A percentile compares a stretch with the other conserved stretches of the same genome.
These are phyloP conservation scores for Lycaena phlaeas DNA, from an alignment of 2,888 invertebrate species.

Conservation along the genomic window DNA sequence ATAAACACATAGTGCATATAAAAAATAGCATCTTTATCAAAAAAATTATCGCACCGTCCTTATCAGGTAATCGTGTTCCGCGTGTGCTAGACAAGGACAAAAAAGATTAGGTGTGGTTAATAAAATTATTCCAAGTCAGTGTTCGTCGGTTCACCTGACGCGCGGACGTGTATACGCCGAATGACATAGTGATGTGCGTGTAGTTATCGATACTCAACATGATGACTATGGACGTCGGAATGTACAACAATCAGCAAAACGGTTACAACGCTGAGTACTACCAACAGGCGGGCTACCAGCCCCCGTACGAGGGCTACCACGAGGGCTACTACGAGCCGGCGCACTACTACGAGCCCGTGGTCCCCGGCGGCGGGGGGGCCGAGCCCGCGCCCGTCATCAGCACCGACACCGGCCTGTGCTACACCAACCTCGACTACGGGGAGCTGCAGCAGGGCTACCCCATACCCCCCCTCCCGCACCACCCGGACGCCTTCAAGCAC, in stretches of 20 bases:
- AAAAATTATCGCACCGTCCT: conserved; percentile 21
- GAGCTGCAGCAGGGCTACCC: conserved; percentile 62
- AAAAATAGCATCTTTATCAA: conserved; percentile 35
- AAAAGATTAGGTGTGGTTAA: conserved; percentile 50
- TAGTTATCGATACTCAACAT: conserved; percentile 67
- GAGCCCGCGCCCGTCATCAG: conserved; percentile 80
- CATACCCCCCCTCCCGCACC: conserved; percentile 68
- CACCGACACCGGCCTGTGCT: conserved; percentile 89
- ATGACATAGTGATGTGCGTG: conserved; percentile 53
- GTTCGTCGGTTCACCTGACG: conserved; percentile 52
- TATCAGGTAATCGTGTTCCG: conserved; percentile 31
- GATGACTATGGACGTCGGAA: conserved; percentile 89
- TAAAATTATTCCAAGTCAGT: conserved; percentile 48
- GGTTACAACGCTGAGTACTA: conserved; percentile 68
- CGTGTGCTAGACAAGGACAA: conserved; percentile 41
- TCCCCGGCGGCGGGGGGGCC: conserved; percentile 54
- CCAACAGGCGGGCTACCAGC: conserved; percentile 64
- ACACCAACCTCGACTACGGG: conserved; percentile 89
- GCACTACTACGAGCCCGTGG: conserved; percentile 66
- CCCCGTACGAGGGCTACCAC: conserved; percentile 58
- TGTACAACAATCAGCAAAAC: conserved; percentile 80
- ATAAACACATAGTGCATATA: conserved; percentile 29
- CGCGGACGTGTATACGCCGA: conserved; percentile 38
- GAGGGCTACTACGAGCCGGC: conserved; percentile 61
- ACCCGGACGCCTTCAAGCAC: conserved; percentile 64